phyloP scores from a whole-genome alignment of 2,113 vertebrate species.

The Phylloscopus trochiloides region DNA sequence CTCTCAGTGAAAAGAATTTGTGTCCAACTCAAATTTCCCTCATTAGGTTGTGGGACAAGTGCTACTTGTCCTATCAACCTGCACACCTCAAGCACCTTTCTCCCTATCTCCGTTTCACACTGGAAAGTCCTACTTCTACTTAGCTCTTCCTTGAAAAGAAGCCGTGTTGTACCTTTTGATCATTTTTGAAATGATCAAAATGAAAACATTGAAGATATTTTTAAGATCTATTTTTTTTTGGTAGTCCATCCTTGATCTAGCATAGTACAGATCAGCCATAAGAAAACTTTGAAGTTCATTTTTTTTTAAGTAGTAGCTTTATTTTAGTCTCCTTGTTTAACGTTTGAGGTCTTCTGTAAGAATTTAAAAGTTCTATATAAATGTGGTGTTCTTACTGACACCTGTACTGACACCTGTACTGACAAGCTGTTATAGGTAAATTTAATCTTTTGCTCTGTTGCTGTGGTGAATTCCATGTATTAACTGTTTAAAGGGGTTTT shows the following conservation, averaged over 20 bases:
- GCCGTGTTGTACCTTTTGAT: background rate
- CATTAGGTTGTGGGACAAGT: accelerated
- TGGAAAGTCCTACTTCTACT: background rate
- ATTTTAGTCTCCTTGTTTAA: background rate
- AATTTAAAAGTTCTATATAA: background rate
- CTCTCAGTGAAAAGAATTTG: background rate
- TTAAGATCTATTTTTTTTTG: background rate
- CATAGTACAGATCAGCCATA: background rate
- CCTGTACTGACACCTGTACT: too few species aligned
- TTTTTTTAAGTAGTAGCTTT: background rate
- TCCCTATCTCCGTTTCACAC: background rate
- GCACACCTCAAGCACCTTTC: background rate
- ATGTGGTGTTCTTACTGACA: background rate
- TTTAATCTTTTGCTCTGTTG: background rate
- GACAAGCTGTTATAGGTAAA: background rate
- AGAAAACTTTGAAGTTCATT: background rate
- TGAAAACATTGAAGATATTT: background rate
- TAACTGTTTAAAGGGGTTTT: background rate
- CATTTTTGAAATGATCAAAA: background rate
- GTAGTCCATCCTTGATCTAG: background rate
- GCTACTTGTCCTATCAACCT: background rate
- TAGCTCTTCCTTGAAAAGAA: background rate
- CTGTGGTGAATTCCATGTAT: background rate
- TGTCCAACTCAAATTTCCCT: background rate
- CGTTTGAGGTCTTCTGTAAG: background rate